Evolutionary conservation across 2,113 vertebrate genomes (phyloP), one percentile per base, ranked within the genome.

Genomic region (Dendrocopos noguchii): DNA sequence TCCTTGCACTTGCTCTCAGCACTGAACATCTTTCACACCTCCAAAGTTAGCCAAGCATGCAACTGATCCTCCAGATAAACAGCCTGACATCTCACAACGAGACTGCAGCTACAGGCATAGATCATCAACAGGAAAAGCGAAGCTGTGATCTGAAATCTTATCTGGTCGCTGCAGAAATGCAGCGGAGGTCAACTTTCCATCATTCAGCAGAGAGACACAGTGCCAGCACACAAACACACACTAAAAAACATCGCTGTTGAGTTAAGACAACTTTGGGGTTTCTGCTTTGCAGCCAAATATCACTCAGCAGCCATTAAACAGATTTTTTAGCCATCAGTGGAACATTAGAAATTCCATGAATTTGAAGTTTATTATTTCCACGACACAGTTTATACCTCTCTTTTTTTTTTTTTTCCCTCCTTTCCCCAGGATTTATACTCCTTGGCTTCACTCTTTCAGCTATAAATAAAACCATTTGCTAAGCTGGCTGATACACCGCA

Each of bases 381-480:
- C 57, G 67, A 94, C 95, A 91, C 86, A 86, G 95, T 95, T 95
- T 95, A 96, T 96, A 95, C 91, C 94, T 93, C 93, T 97, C 95
- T 95, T 93, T 93, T 97, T 96, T 88, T 95, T 44, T 15, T 15
- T 36, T 36, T 36, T 10, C 36, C 36, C 42, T 15, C 42, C 39
- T 39, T 39, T 39, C 39, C 15, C 83, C 93, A 95, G 87, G 95
- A 96, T 97, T 96, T 97, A 97, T 96, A 91, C 87, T 88, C 90
- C 92, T 96, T 97, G 96, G 96, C 95, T 95, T 91, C 92, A 71
- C 84, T 93, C 82, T 93, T 95, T 73, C 70, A 91, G 84, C 91
- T 95, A 96, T 96, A 97, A 96, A 96, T 97, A 96, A 97, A 97
- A 94, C 95, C 94, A 96, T 96, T 97, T 96, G 93, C 83, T 96